Evolutionary conservation across 2,888 invertebrate genomes (phyloP).

Genomic region (Pasiphila rectangulata): DNA sequence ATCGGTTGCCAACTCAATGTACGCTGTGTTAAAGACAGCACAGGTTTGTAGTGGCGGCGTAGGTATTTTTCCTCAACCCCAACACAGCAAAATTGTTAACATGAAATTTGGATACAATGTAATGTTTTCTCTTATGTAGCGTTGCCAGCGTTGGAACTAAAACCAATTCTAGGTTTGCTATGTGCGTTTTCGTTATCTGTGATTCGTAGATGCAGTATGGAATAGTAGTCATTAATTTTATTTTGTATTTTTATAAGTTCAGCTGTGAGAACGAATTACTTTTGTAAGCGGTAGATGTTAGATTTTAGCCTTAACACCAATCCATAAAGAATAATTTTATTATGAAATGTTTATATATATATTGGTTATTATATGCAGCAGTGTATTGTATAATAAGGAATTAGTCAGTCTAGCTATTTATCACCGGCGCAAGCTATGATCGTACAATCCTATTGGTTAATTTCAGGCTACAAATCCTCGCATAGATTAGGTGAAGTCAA

Average conservation of each 20-base stretch:
- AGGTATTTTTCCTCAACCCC: no score
- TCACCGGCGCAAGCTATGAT: no score
- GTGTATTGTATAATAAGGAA: no score
- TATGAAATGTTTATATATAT: no score
- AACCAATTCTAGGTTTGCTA: slow-evolving; percentile 29
- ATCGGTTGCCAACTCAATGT: no score
- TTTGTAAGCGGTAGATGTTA: slow-evolving; percentile 45
- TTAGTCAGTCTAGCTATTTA: no score
- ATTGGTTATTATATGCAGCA: no score
- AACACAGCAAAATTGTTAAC: no score
- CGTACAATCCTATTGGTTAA: no score
- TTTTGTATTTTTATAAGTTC: slow-evolving; percentile 49
- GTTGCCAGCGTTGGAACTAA: slow-evolving; percentile 4
- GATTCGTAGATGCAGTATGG: slow-evolving; percentile 64
- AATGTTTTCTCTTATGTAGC: not conserved
- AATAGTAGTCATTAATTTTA: slow-evolving; percentile 44
- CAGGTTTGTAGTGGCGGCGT: no score
- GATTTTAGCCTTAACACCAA: slow-evolving; percentile 3
- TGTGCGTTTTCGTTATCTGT: slow-evolving; percentile 63
- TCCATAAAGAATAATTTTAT: not conserved
- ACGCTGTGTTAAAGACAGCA: no score
- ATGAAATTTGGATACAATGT: not conserved
- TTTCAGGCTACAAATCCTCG: not conserved
- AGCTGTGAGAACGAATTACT: slow-evolving; percentile 45
- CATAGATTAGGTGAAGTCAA: no score